Base-by-base conservation (phyloP, 2,888 invertebrate genomes). In the Netelia inedita region DNA sequence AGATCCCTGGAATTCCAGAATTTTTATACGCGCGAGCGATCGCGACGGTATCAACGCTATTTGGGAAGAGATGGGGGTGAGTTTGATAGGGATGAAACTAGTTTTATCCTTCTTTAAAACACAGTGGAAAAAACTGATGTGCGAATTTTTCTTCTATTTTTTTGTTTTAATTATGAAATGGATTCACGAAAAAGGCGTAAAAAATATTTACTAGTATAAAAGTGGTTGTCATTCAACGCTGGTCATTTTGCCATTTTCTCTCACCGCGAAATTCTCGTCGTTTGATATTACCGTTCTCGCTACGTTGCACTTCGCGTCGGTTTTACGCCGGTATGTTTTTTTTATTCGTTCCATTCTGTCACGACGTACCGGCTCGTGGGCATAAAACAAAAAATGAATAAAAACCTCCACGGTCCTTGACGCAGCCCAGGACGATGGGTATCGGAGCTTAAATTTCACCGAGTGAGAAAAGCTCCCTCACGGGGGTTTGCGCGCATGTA, bases 391-490 rank as follows among this genome's bases (percentile, higher is more conserved):
- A 41, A 41, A 63, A 72, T 23, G 43, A 3, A 19, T 5, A 68
- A 57, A 69, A 79, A 59, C 8, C 28, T 9, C 57, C n/a, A 3
- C 1, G 57, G 16, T 19, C 57, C 19, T 57, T 9, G 21, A 14
- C 63, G 10, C 43, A 50, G 35, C 43, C 19, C n/a, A n/a, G 69
- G 10, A n/a, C 23, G 35, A 6, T 35, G 73, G 63, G 59, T 71
- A 57, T 79, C 63, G 66, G 46, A 57, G 80, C 46, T 74, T 66
- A 41, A 71, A 53, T 35, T 82, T 59, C 69, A 10, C 28, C 43
- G 50, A 76, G 75, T 71, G 81, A 41, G 71, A 84, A 80, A 84
- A 76, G 35, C 2, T 19, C 55, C 68, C 76, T 80, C 75, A 23
- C 41, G 65, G 21, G 65, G 11, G 41, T 75, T 35, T 65, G 63